Percentiles rank a stretch among this genome's conserved stretches.
These are phyloP conservation scores for Nannospalax galili DNA, from an alignment of 2,113 vertebrate species.

Conservation along the genomic window DNA sequence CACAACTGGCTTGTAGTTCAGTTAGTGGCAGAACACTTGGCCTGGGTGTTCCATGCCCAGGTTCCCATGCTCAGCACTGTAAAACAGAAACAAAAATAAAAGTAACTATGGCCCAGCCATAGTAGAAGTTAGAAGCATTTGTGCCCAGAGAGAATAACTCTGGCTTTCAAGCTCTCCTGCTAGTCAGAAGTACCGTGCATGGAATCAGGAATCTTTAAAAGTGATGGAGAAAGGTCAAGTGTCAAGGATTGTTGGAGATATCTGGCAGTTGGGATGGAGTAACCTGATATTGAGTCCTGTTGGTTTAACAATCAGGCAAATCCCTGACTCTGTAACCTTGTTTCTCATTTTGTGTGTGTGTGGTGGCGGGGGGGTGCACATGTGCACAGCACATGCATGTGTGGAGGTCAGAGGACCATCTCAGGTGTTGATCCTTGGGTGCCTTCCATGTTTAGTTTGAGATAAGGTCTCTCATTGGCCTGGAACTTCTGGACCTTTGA, in stretches of 20 bases:
- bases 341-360: background rate
- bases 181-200: background rate
- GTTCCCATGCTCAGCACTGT: background rate
- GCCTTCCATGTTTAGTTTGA: background rate
- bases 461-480: background rate
- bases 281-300: background rate
- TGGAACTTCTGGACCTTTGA: background rate
- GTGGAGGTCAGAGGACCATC: background rate
- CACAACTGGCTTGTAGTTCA: background rate
- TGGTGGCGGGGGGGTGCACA: too few relatives aligned
- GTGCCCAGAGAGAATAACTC: background rate
- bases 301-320: background rate
- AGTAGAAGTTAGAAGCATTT: background rate
- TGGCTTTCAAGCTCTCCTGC: background rate
- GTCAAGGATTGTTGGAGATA: background rate
- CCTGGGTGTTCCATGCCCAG: background rate
- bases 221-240: background rate
- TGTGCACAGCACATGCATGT: too few relatives aligned
- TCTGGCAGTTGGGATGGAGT: background rate
- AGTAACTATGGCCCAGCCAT: background rate
- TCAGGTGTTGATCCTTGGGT: background rate
- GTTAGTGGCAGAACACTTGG: background rate
- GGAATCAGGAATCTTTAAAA: background rate
- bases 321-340: too few relatives aligned
- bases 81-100: background rate